Evolutionary conservation across 2,113 vertebrate genomes (phyloP).

Genomic region (Bettongia penicillata): DNA sequence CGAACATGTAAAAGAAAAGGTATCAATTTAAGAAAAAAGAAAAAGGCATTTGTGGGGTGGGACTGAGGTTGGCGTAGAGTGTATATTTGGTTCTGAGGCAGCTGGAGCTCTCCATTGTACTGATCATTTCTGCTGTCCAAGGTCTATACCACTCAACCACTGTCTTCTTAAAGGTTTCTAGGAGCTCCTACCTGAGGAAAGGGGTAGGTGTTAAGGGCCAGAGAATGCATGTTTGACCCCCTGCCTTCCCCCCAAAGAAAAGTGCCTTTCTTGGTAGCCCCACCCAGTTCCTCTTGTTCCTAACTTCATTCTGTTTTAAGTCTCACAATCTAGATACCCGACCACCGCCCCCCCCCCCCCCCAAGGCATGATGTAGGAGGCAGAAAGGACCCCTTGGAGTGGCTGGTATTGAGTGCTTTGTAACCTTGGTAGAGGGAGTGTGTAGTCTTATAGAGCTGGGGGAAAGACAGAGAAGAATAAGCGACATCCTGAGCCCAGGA

Average conservation of each 20-base stretch:
- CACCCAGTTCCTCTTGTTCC: constrained; percentile 37
- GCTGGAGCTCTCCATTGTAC: neutral
- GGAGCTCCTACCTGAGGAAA: neutral
- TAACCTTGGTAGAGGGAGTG: neutral
- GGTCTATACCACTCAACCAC: neutral
- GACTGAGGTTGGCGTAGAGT: neutral
- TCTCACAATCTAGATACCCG: neutral
- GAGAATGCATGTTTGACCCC: neutral
- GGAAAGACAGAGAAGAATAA: neutral
- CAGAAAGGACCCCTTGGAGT: neutral
- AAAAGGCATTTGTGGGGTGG: neutral
- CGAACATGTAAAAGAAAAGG: neutral
- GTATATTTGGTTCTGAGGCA: no score
- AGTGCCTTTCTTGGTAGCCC: neutral
- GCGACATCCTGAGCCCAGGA: neutral
- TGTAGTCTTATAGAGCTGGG: neutral
- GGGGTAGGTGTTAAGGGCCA: neutral
- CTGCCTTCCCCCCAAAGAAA: neutral
- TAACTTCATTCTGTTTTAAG: constrained; percentile 23
- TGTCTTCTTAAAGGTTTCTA: neutral
- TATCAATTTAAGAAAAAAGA: neutral
- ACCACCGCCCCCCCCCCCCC: neutral
- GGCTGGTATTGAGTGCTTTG: neutral
- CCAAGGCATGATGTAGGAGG: constrained; percentile 21
- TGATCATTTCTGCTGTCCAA: neutral